phyloP scores from a whole-genome alignment of 2,113 vertebrate species.

The Brachirus orientalis region DNA sequence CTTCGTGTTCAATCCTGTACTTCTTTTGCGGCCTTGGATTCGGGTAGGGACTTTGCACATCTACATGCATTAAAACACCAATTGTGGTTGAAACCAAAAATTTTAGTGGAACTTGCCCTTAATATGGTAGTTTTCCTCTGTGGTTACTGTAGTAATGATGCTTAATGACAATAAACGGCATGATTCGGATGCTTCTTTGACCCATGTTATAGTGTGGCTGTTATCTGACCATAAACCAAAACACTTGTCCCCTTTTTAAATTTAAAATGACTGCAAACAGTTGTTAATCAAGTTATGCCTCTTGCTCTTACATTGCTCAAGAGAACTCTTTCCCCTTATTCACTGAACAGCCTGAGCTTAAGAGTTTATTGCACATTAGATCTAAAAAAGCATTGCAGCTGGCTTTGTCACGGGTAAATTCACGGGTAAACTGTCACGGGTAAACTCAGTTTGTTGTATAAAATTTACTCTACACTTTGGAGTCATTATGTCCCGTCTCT shows the following conservation, averaged over 20 bases:
- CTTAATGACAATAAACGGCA: constrained; percentile 1
- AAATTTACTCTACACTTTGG: too few relatives aligned
- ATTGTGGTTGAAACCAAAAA: not conserved
- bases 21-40: not conserved
- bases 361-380: not conserved
- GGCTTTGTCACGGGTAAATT: not conserved
- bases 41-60: not conserved
- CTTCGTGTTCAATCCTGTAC: not conserved
- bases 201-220: constrained; percentile 5
- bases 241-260: not conserved
- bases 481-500: not conserved
- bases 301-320: not conserved
- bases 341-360: not conserved
- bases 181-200: constrained; percentile 6
- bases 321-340: not conserved
- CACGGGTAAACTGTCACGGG: too few relatives aligned
- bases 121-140: not conserved
- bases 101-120: not conserved
- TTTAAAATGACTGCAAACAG: not conserved
- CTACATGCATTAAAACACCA: not conserved
- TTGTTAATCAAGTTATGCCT: not conserved
- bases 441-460: too few relatives aligned
- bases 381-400: not conserved
- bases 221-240: not conserved
- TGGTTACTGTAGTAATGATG: constrained; percentile 6